Conservation (phyloP, 1,140 invertebrate species). For the Psix sp. region DNA sequence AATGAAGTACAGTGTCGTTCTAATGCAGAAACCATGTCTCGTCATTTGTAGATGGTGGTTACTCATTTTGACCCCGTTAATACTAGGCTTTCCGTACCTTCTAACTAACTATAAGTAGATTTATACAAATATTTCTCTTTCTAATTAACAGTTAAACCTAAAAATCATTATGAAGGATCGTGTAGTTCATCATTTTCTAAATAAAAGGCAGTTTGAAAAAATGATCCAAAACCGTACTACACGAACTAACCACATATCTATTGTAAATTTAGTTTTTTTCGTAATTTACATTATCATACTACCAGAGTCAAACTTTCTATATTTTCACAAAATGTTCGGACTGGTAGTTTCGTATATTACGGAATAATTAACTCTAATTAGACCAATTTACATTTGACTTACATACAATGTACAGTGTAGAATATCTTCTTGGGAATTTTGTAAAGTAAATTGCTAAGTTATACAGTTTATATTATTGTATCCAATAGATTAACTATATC, state of each 20-base stretch:
- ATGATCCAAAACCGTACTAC: no score
- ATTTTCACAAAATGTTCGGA: no score
- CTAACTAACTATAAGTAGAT: slow-evolving; percentile 33
- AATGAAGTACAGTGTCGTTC: slow-evolving; percentile 59
- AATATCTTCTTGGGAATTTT: slow-evolving; percentile 7
- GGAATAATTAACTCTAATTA: neutral
- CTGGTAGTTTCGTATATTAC: neutral
- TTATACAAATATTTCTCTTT: slow-evolving; percentile 14
- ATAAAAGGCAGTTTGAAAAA: no score
- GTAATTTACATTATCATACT: no score
- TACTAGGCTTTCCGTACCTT: slow-evolving; percentile 38
- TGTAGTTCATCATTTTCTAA: neutral
- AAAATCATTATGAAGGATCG: no score
- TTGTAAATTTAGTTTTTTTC: no score
- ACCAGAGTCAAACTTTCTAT: no score
- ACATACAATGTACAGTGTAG: slow-evolving; percentile 1
- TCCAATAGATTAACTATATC: slow-evolving; percentile 34
- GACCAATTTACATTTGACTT: neutral
- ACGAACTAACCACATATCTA: no score
- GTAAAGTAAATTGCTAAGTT: slow-evolving; percentile 7
- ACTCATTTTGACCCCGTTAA: slow-evolving; percentile 58
- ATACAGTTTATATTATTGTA: slow-evolving; percentile 10
- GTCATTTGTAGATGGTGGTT: slow-evolving; percentile 50
- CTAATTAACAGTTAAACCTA: neutral
- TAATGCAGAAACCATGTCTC: slow-evolving; percentile 62